A percentile compares a stretch with the other conserved stretches of the same genome.
phyloP scores from a whole-genome alignment of 2,113 vertebrate species.

The Antechinus stuartii region DNA sequence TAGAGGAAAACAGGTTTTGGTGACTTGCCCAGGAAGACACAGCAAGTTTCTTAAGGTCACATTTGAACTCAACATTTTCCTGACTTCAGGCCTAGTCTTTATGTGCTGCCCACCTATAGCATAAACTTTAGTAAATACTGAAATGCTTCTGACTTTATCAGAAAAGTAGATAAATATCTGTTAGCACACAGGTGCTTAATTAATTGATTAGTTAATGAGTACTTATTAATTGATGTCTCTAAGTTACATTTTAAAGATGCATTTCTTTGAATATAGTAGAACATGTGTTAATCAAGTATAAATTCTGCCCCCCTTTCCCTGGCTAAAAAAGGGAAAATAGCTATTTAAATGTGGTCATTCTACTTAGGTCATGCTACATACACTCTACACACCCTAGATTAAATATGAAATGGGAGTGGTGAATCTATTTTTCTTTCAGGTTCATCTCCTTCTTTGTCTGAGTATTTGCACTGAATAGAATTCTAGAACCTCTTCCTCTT shows the following conservation, averaged over 20 bases:
- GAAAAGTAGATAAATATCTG: neutral
- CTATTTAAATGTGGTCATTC: neutral
- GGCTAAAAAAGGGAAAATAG: neutral
- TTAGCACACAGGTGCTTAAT: neutral
- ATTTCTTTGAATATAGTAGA: neutral
- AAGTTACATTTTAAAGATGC: neutral
- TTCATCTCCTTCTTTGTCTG: neutral
- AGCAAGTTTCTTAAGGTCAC: neutral
- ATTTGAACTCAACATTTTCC: neutral
- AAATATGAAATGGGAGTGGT: neutral
- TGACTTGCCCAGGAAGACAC: neutral
- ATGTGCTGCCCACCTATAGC: neutral
- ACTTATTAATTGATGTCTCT: neutral
- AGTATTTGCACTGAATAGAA: neutral
- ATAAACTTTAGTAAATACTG: neutral
- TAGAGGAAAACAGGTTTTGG: neutral
- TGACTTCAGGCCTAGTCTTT: neutral
- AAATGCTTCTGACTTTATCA: neutral
- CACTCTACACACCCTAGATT: neutral
- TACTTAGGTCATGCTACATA: neutral
- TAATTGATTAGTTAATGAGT: neutral
- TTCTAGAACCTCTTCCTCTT: neutral
- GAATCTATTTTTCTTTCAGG: neutral
- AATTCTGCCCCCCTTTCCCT: too few relatives aligned
- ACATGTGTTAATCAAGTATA: too few relatives aligned